These are phyloP conservation scores for Serripes groenlandicus DNA, from an alignment of 2,888 invertebrate species.

Conservation along the genomic window DNA sequence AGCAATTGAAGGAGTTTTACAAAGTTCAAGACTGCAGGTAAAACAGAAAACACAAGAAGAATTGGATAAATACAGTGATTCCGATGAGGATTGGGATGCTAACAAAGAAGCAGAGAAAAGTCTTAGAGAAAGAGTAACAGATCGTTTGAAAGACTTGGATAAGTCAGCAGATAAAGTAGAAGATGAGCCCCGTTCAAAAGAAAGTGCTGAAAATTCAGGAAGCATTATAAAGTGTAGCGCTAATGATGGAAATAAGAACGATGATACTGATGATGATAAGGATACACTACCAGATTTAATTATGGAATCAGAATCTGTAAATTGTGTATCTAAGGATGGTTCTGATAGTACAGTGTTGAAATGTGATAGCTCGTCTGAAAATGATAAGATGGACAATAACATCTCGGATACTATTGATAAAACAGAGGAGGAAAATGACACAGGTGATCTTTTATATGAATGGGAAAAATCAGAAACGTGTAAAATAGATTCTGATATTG, in stretches of 20 bases:
- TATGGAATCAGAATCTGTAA: too few species aligned
- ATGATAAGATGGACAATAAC: not conserved
- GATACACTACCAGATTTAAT: not conserved
- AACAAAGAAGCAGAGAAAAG: slow-evolving; percentile 39
- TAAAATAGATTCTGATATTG: not conserved
- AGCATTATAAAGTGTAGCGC: too few species aligned
- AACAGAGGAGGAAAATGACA: not conserved
- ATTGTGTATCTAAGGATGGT: too few species aligned
- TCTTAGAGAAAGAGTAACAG: slow-evolving; percentile 46
- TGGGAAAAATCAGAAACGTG: not conserved
- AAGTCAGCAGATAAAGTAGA: not conserved
- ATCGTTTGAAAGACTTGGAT: not conserved
- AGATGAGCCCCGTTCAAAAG: not conserved
- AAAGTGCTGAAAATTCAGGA: too few species aligned
- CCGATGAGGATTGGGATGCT: slow-evolving; percentile 57
- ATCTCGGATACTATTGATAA: not conserved
- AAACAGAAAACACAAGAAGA: slow-evolving; percentile 46
- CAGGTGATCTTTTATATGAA: not conserved
- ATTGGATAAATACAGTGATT: slow-evolving; percentile 48
- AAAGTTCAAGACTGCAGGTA: slow-evolving; percentile 57
- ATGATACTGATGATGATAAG: not conserved
- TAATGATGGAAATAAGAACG: not conserved
- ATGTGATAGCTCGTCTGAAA: not conserved
- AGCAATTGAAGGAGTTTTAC: slow-evolving; percentile 71
- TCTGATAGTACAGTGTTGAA: too few species aligned